Evolutionary conservation across 2,797 vertebrate species (phyloP).

Genomic region (Chiroxiphia lanceolata): DNA sequence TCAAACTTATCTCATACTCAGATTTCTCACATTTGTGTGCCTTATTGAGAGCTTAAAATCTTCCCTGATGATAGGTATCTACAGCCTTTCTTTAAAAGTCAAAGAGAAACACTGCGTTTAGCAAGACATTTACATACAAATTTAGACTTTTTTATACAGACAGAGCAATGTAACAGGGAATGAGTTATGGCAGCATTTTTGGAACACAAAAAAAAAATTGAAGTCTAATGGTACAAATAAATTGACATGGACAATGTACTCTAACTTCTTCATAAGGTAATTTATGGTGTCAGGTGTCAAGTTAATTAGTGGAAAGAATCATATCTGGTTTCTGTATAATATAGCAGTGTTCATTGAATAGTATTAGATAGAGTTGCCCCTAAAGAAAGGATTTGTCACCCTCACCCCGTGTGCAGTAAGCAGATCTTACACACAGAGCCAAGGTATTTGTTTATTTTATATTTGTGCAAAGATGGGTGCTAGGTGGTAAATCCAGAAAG

Average conservation of each 20-base stretch:
- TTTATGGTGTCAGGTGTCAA: neutral
- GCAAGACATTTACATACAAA: neutral
- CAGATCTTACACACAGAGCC: neutral
- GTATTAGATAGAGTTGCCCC: neutral
- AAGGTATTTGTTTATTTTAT: neutral
- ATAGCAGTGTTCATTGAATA: neutral
- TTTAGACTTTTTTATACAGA: neutral
- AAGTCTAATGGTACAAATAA: neutral
- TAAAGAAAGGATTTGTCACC: neutral
- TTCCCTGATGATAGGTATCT: neutral
- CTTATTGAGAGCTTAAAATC: neutral
- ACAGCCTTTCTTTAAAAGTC: neutral
- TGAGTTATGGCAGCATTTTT: neutral
- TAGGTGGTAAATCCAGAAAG: neutral
- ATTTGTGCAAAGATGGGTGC: neutral
- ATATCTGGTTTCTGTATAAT: neutral
- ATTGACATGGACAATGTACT: neutral
- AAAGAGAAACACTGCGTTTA: neutral
- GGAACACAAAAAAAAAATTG: neutral
- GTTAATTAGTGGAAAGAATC: neutral
- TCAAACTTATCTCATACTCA: neutral
- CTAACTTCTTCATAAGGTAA: neutral
- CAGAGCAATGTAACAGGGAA: neutral
- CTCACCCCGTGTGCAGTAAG: neutral
- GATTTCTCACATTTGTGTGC: neutral